Percentiles rank a stretch among this genome's conserved stretches.
phyloP scores from a whole-genome alignment of 2,888 invertebrate species.

The Cybosia mesomella region DNA sequence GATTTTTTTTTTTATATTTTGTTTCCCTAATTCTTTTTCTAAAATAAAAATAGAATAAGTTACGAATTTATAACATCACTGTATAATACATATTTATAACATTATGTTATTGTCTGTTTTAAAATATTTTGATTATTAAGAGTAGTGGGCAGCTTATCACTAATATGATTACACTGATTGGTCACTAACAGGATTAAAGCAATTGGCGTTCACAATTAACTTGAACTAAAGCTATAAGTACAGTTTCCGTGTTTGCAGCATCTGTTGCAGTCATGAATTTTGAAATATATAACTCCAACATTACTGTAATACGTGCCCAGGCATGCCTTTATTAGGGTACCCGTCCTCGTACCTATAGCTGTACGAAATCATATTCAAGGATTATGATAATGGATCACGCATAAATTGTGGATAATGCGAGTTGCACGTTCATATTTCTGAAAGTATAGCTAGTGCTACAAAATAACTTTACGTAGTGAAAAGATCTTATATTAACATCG shows the following conservation, averaged over 20 bases:
- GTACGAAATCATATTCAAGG: background rate
- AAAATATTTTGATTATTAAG: no score
- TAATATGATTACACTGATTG: no score
- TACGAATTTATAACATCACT: no score
- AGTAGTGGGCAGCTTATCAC: no score
- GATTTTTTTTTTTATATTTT: no score
- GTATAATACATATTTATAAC: no score
- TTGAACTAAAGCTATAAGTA: background rate
- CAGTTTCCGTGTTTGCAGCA: slow-evolving; percentile 19
- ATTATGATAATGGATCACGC: slow-evolving; percentile 1
- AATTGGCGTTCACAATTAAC: background rate
- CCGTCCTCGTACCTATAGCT: background rate
- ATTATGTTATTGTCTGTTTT: no score
- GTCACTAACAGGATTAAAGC: no score
- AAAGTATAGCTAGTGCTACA: background rate
- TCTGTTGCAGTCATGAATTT: slow-evolving; percentile 28
- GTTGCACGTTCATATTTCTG: background rate
- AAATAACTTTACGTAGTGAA: no score
- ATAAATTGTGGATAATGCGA: slow-evolving; percentile 4
- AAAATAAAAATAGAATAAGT: no score
- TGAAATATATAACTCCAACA: slow-evolving; percentile 2
- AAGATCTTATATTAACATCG: no score
- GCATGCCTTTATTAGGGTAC: slow-evolving; percentile 2
- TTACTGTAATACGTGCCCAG: slow-evolving; percentile 1
- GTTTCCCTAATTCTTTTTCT: no score